Conservation (phyloP, 2,797 vertebrate genomes). For the Microtus californicus region DNA sequence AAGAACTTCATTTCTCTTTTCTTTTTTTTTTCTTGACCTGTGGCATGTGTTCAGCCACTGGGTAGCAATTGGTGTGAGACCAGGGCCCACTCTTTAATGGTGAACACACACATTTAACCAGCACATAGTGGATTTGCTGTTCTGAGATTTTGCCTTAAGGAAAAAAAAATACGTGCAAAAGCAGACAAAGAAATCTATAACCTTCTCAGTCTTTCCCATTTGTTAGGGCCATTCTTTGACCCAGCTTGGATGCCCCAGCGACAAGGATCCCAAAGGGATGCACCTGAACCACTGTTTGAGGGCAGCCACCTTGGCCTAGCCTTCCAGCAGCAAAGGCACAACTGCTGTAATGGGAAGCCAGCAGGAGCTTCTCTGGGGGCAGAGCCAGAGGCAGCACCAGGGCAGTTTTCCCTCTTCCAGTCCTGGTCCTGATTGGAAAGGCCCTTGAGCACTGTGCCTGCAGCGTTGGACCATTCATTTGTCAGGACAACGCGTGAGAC, state of each 20-base stretch:
- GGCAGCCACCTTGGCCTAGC: conserved; percentile 74
- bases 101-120: conserved; percentile 55
- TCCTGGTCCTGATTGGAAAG: too few relatives aligned
- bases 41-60: conserved; percentile 53
- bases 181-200: conserved; percentile 81
- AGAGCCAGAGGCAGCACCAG: too few relatives aligned
- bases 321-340: conserved; percentile 79
- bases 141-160: conserved; percentile 45
- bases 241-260: conserved; percentile 23
- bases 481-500: too few relatives aligned
- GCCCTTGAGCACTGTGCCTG: too few relatives aligned
- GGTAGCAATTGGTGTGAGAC: not conserved
- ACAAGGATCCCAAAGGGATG: conserved; percentile 70
- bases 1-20: conserved; percentile 73
- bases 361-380: too few relatives aligned
- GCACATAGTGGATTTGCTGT: conserved; percentile 70
- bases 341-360: conserved; percentile 73
- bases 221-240: conserved; percentile 55
- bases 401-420: too few relatives aligned
- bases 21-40: conserved; percentile 73
- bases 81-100: conserved; percentile 69
- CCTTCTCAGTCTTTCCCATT: conserved; percentile 61
- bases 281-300: conserved; percentile 79
- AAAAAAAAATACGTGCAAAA: conserved; percentile 76
- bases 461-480: too few relatives aligned